Percentiles rank a stretch among this genome's conserved stretches.
Conservation (phyloP, 2,797 vertebrate genomes). For the Steatocranus sp. region DNA sequence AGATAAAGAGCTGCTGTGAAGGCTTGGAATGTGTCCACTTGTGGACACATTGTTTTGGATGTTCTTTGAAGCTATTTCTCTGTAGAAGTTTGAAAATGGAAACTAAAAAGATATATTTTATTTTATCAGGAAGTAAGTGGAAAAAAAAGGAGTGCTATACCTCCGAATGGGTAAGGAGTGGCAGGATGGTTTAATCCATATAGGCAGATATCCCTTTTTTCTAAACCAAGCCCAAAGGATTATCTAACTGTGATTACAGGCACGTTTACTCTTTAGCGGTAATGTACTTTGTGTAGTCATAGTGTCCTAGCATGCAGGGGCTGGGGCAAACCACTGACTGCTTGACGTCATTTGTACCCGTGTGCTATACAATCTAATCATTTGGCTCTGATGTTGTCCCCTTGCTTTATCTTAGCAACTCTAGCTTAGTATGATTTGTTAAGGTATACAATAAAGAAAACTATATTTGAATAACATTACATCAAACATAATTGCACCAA, state of each 20-base stretch:
- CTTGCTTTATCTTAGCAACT: background rate
- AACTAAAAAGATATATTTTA: background rate
- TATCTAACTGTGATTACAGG: background rate
- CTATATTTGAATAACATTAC: background rate
- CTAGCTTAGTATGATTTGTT: background rate
- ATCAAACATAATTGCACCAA: background rate
- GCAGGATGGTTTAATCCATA: background rate
- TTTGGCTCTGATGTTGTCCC: background rate
- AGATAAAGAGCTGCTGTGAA: conserved; percentile 8
- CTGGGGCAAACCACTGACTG: background rate
- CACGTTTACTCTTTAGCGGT: background rate
- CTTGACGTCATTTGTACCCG: background rate
- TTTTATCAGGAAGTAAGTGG: background rate
- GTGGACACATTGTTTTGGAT: background rate
- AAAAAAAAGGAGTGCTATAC: background rate
- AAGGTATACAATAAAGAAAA: background rate
- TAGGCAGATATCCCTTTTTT: background rate
- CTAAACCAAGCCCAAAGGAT: background rate
- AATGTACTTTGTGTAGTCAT: background rate
- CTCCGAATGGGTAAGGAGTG: background rate
- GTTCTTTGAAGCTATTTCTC: background rate
- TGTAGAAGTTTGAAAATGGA: background rate
- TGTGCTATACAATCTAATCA: background rate
- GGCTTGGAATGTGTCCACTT: background rate
- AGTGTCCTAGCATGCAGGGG: background rate